Evolutionary conservation across 2,888 invertebrate species (phyloP).

Genomic region (Scrobipalpa atriplicella): DNA sequence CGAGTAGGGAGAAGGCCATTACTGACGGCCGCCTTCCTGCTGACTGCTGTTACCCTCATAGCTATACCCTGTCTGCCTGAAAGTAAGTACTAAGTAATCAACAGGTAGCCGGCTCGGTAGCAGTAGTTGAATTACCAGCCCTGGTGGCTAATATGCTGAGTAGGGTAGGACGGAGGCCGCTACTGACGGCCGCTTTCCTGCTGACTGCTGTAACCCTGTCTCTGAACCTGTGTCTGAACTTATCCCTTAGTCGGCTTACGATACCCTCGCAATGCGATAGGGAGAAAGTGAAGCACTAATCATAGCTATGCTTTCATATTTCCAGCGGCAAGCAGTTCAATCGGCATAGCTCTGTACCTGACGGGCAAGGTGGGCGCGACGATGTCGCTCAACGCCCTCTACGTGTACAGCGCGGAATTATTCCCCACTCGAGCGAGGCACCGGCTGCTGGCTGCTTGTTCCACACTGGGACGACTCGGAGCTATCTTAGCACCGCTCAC

Average conservation of each 20-base stretch:
- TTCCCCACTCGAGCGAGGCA: slow-evolving; percentile 88
- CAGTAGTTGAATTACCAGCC: slow-evolving; percentile 76
- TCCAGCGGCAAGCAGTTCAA: slow-evolving; percentile 41
- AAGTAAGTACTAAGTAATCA: too few relatives aligned
- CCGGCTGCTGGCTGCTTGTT: slow-evolving; percentile 86
- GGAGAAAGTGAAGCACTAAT: too few relatives aligned
- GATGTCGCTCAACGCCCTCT: slow-evolving; percentile 85
- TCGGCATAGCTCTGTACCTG: slow-evolving; percentile 76
- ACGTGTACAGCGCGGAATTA: slow-evolving; percentile 88
- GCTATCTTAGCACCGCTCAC: slow-evolving; percentile 88
- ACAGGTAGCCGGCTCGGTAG: too few relatives aligned
- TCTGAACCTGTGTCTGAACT: too few relatives aligned
- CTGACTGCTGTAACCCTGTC: slow-evolving; percentile 64
- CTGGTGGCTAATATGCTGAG: slow-evolving; percentile 69
- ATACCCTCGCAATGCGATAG: too few relatives aligned
- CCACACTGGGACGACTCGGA: slow-evolving; percentile 87
- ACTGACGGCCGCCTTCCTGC: slow-evolving; percentile 66
- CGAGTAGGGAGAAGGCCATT: slow-evolving; percentile 67
- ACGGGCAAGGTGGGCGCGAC: slow-evolving; percentile 86
- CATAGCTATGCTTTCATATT: slow-evolving; percentile 43
- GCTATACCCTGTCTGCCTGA: slow-evolving; percentile 58
- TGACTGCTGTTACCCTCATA: slow-evolving; percentile 63
- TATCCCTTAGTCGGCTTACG: too few relatives aligned
- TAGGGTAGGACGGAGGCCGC: slow-evolving; percentile 65
- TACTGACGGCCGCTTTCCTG: slow-evolving; percentile 68